Evolutionary conservation across 2,797 vertebrate genomes (phyloP).

Genomic region (Onychomys arenicola): DNA sequence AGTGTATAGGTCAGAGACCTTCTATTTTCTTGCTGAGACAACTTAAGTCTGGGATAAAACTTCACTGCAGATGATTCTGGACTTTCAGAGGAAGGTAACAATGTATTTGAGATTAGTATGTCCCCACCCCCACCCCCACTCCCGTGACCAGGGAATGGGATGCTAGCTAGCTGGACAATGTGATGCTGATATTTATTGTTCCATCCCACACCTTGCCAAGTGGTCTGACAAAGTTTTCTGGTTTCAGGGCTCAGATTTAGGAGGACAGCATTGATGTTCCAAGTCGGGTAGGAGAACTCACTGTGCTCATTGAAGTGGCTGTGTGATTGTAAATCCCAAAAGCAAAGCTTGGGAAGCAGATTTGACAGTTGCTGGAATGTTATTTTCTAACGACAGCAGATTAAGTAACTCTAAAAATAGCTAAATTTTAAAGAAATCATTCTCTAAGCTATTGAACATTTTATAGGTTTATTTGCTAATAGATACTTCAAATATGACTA

Average conservation of each 20-base stretch:
- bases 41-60: neutral
- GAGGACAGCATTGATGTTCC: neutral
- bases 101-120: neutral
- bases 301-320: neutral
- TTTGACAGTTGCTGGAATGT: neutral
- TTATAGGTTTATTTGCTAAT: neutral
- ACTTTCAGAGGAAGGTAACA: neutral
- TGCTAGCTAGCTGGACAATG: neutral
- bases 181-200: neutral
- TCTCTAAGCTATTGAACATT: slow-evolving; percentile 38
- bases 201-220: neutral
- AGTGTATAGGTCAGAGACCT: neutral
- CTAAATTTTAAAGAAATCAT: slow-evolving; percentile 23
- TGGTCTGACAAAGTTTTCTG: neutral
- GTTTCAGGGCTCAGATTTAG: neutral
- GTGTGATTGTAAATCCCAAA: neutral
- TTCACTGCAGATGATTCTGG: neutral
- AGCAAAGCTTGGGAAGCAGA: neutral
- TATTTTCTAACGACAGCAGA: slow-evolving; percentile 42
- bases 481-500: slow-evolving; percentile 28
- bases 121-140: no score
- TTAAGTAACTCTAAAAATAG: slow-evolving; percentile 32
- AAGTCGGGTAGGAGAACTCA: neutral
- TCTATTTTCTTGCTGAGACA: neutral
- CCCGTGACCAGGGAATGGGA: neutral